Evolutionary conservation across 2,888 invertebrate species (phyloP).

Genomic region (Scaptomyza flava): DNA sequence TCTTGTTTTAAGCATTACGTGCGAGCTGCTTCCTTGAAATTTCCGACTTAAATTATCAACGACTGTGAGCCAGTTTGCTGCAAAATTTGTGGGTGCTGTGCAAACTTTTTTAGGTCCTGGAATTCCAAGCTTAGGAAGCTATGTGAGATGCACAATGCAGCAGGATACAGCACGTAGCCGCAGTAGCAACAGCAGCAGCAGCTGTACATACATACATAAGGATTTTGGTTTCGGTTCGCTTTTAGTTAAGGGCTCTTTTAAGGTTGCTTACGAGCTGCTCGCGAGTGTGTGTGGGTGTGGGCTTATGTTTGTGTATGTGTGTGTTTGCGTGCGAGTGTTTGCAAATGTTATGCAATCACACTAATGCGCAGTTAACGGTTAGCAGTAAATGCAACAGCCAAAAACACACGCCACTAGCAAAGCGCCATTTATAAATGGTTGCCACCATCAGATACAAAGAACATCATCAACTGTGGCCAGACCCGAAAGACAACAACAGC

Average conservation of each 20-base stretch:
- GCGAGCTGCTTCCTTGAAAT: constrained; percentile 65
- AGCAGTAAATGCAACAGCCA: constrained; percentile 39
- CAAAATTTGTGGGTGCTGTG: constrained; percentile 62
- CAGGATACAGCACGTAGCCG: constrained; percentile 66
- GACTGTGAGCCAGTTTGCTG: constrained; percentile 55
- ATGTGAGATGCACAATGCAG: not conserved
- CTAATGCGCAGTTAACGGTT: constrained; percentile 76
- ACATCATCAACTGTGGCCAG: constrained; percentile 54
- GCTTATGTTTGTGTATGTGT: constrained; percentile 7
- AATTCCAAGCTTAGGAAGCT: constrained; percentile 5
- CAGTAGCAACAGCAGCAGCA: constrained; percentile 58
- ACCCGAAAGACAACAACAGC: constrained; percentile 19
- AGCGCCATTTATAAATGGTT: constrained; percentile 71
- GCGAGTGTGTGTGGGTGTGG: not conserved
- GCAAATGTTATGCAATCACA: constrained; percentile 75
- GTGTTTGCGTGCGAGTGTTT: constrained; percentile 26
- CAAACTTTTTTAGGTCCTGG: constrained; percentile 61
- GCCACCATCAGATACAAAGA: constrained; percentile 45
- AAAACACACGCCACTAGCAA: constrained; percentile 42
- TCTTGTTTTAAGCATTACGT: constrained; percentile 66
- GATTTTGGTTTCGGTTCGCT: constrained; percentile 70
- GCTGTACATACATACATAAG: constrained; percentile 67
- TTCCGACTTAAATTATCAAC: constrained; percentile 79
- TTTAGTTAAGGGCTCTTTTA: constrained; percentile 51
- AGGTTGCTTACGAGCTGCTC: constrained; percentile 34